Base-by-base conservation (phyloP, 2,888 invertebrate species). In the Hipparchia semele region DNA sequence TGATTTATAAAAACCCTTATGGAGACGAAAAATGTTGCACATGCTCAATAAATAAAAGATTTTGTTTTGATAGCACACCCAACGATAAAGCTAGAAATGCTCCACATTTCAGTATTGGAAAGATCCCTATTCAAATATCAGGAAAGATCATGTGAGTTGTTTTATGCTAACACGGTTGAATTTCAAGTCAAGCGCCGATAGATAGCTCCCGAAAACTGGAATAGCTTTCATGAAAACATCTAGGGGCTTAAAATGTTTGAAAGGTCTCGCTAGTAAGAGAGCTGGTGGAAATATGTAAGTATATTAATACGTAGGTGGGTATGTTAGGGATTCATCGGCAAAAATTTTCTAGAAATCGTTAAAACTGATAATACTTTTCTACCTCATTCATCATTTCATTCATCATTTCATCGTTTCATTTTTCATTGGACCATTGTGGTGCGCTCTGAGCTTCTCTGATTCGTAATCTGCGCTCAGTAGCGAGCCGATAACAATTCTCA, bases 151-250 rank as follows among this genome's bases (percentile, higher is more conserved):
- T 33, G 39, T 6, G 49, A 49, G 46, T 59, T 58, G 59, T 68
- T 68, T 58, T 68, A 68, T 59, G 58, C 46, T 68, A 68, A 68
- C 54, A 58, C 56, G 58, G 10, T 49, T 58, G 68, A 58, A 59
- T 49, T 59, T 68, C 58, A 58, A 59, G 59, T 68, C 68, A 68
- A 68, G 49, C 49, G 59, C 59, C 23, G 59, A 68, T 68, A 68
- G 68, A 59, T 68, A 68, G 68, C 68, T 59, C 23, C 67, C 60
- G 60, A 60, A 69, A 69, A 53, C 69, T 46, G 69, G 51, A 61
- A 69, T 69, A 61, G 69, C 60, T 69, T 61, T 61, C 69, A 69
- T 51, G 51, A 60, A 68, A 68, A 51, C 39, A 53, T 61, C 51
- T 45, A 39, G 13, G 12, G 69, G 69, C 60, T 69, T 53, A 69